phyloP scores from a whole-genome alignment of 2,113 vertebrate species.

The Lepus americanus region DNA sequence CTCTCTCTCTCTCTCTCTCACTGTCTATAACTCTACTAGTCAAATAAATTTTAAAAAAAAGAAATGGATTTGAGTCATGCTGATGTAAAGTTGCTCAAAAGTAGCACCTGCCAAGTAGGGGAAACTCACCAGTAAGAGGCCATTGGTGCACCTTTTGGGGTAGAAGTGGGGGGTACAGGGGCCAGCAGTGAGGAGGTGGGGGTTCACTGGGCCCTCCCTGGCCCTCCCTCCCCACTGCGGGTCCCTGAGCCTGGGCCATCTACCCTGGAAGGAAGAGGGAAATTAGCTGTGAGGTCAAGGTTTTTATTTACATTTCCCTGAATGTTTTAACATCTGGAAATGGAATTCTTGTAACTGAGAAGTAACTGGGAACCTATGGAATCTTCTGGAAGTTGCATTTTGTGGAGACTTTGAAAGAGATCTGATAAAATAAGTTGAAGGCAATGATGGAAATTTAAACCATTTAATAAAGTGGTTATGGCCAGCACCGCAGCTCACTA shows the following conservation, averaged over 20 bases:
- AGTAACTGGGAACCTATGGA: not conserved
- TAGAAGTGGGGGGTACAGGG: not conserved
- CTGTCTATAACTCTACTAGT: no score
- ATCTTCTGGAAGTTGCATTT: not conserved
- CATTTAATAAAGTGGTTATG: not conserved
- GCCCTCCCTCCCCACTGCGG: not conserved
- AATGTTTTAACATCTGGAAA: conserved; percentile 9
- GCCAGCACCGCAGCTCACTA: no score
- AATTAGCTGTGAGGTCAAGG: not conserved
- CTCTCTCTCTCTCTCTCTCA: no score
- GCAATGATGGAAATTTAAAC: not conserved
- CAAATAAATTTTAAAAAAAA: no score
- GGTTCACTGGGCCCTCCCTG: not conserved
- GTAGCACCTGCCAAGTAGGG: not conserved
- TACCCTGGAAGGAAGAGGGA: not conserved
- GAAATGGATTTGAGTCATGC: not conserved
- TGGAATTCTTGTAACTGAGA: not conserved
- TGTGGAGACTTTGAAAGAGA: not conserved
- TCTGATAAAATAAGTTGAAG: not conserved
- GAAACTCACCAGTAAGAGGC: not conserved
- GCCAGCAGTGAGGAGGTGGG: not conserved
- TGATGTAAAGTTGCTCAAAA: not conserved
- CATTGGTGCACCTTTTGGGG: not conserved
- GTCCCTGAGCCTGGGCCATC: not conserved
- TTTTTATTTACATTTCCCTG: not conserved